Evolutionary conservation across 2,797 vertebrate species (phyloP).

Genomic region (Chelmon rostratus): DNA sequence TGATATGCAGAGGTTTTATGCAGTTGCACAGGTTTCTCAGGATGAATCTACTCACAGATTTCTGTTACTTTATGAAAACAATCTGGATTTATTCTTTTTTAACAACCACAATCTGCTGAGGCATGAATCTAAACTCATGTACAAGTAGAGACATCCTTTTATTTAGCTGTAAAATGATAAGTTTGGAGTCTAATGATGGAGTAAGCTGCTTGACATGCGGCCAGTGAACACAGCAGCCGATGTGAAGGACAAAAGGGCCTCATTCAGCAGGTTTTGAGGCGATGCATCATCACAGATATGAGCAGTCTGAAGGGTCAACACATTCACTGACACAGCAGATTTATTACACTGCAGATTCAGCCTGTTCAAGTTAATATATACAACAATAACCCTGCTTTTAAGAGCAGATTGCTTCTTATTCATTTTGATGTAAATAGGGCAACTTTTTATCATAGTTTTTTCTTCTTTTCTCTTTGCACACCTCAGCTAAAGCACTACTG

Average conservation of each 20-base stretch:
- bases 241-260: neutral
- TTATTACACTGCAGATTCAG: neutral
- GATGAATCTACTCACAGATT: neutral
- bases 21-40: neutral
- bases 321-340: neutral
- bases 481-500: conserved; percentile 8
- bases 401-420: neutral
- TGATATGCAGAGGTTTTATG: neutral
- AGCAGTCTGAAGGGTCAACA: conserved; percentile 1
- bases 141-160: neutral
- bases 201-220: neutral
- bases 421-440: neutral
- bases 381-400: neutral
- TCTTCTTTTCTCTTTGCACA: conserved; percentile 3
- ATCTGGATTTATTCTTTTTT: neutral
- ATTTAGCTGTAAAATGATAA: neutral
- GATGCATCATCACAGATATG: conserved; percentile 17
- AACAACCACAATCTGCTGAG: conserved; percentile 1
- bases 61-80: neutral
- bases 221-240: conserved; percentile 7
- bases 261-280: conserved; percentile 9
- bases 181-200: conserved; percentile 14
- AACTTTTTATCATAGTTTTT: neutral
- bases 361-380: neutral
- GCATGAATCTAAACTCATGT: neutral